These are phyloP conservation scores for Plutella xylostella DNA, from an alignment of 2,888 invertebrate genomes.

Conservation along the genomic window DNA sequence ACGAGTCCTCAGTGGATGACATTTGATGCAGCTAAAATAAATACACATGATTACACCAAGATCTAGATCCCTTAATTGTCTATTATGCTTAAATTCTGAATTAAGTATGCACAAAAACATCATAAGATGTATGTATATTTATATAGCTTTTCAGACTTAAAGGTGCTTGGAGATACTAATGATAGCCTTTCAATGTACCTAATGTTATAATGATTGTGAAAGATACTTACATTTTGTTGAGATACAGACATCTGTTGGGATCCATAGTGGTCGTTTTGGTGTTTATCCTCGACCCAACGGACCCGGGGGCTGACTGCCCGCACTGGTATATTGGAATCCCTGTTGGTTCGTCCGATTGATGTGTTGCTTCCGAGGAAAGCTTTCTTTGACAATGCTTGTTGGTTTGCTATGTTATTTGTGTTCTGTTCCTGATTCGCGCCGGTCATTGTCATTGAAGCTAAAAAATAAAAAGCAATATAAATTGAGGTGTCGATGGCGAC, in stretches of 20 bases:
- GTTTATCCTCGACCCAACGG: conserved; percentile 61
- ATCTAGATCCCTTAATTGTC: too few relatives aligned
- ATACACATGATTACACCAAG: too few relatives aligned
- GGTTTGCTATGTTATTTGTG: conserved; percentile 52
- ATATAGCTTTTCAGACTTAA: too few relatives aligned
- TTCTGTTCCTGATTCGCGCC: conserved; percentile 70
- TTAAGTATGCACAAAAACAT: too few relatives aligned
- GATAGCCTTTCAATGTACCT: too few relatives aligned
- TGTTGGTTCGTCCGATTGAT: conserved; percentile 54
- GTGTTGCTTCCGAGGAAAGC: conserved; percentile 64
- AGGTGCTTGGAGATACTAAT: too few relatives aligned
- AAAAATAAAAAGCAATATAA: too few relatives aligned
- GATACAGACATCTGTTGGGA: conserved; percentile 53
- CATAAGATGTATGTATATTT: too few relatives aligned
- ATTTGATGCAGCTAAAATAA: conserved; percentile 40
- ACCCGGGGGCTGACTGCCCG: conserved; percentile 65
- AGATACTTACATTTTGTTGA: conserved; percentile 57
- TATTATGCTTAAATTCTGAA: too few relatives aligned
- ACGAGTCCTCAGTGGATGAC: conserved; percentile 43
- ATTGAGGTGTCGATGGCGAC: neutral
- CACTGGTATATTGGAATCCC: conserved; percentile 61
- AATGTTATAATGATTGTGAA: too few relatives aligned
- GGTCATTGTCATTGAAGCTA: conserved; percentile 80
- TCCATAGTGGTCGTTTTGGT: conserved; percentile 46
- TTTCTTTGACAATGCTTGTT: conserved; percentile 60